Evolutionary conservation across 2,113 vertebrate genomes (phyloP).

Genomic region (Burhinus bistriatus): DNA sequence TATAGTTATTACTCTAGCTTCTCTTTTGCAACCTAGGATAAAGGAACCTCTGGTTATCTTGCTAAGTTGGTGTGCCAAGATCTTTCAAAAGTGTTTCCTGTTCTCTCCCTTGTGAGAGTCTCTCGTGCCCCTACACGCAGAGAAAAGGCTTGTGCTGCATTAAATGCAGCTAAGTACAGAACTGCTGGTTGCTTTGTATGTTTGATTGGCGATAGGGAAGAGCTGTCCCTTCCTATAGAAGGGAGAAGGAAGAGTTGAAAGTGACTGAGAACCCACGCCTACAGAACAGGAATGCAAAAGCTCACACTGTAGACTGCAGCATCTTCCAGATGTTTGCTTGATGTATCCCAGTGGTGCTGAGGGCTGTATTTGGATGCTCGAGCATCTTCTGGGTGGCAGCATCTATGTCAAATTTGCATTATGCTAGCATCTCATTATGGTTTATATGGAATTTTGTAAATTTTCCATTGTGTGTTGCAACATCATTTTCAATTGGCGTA

Average conservation of each 20-base stretch:
- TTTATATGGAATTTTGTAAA: background rate
- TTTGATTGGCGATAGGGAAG: background rate
- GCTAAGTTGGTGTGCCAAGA: background rate
- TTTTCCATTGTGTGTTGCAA: background rate
- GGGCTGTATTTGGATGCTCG: background rate
- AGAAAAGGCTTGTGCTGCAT: background rate
- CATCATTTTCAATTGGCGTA: background rate
- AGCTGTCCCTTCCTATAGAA: background rate
- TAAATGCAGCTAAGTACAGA: background rate
- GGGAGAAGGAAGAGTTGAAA: background rate
- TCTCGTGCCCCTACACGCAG: background rate
- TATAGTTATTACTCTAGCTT: background rate
- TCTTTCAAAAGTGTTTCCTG: background rate
- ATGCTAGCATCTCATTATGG: background rate
- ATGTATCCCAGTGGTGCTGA: background rate
- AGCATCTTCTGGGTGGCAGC: background rate
- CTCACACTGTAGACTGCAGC: background rate
- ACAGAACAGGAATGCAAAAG: accelerated
- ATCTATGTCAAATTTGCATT: background rate
- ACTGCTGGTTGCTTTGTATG: background rate
- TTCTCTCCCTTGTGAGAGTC: background rate
- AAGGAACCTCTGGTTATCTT: background rate
- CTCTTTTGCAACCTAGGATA: background rate
- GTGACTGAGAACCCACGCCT: background rate
- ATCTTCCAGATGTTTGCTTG: background rate